Percentiles rank a stretch among this genome's conserved stretches.
Conservation (phyloP, 2,113 vertebrate genomes). For the Nothoprocta perdicaria region DNA sequence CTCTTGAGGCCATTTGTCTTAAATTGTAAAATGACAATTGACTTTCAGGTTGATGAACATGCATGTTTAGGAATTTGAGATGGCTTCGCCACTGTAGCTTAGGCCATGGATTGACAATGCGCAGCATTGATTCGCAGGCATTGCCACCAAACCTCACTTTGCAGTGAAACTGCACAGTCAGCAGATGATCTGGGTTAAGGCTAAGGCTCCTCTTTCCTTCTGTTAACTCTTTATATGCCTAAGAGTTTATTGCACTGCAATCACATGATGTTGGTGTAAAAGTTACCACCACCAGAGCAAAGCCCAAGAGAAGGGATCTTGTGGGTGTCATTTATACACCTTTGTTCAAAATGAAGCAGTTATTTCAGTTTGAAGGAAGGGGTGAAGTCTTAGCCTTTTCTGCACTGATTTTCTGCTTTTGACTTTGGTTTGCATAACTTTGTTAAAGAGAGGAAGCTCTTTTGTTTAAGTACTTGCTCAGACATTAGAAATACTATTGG, state of each 20-base stretch:
- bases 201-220: not conserved
- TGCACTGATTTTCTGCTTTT: not conserved
- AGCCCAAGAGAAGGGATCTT: not conserved
- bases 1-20: not conserved
- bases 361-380: not conserved
- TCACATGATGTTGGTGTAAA: not conserved
- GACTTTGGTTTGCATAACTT: not conserved
- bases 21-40: not conserved
- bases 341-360: not conserved
- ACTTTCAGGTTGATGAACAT: not conserved
- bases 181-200: not conserved
- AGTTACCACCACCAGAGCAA: not conserved
- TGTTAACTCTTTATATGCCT: accelerated
- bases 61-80: not conserved
- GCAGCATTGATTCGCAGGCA: not conserved
- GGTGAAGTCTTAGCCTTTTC: not conserved
- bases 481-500: not conserved
- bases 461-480: not conserved
- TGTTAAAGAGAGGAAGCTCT: not conserved
- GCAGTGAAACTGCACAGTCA: not conserved
- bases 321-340: not conserved
- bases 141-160: not conserved
- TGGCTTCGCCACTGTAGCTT: not conserved
- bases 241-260: not conserved
- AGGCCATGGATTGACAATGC: not conserved